Evolutionary conservation across 2,888 invertebrate species (phyloP).

Genomic region (Agriopis leucophaearia): DNA sequence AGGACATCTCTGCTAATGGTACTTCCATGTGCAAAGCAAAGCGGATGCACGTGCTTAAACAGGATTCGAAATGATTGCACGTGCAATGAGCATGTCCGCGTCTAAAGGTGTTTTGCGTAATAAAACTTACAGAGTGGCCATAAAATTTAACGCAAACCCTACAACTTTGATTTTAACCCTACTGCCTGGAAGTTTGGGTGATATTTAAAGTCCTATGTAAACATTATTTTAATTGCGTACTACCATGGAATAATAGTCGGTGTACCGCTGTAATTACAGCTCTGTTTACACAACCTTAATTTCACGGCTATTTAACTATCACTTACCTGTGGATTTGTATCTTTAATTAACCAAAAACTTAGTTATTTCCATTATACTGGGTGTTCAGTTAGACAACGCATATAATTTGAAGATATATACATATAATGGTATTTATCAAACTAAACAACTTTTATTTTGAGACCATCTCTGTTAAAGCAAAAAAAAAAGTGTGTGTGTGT

Average conservation of each 20-base stretch:
- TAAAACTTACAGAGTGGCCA: not conserved
- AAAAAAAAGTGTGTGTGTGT: too few species aligned
- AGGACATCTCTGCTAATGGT: too few species aligned
- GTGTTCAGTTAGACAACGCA: not conserved
- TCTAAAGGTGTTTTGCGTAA: too few species aligned
- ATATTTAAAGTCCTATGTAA: conserved; percentile 31
- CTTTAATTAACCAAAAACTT: not conserved
- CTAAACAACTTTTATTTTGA: too few species aligned
- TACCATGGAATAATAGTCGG: conserved; percentile 20
- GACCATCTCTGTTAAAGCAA: too few species aligned
- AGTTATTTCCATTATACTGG: not conserved
- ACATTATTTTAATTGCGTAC: conserved; percentile 27
- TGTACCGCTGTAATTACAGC: conserved; percentile 13
- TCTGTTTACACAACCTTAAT: conserved; percentile 4
- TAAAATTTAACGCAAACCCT: not conserved
- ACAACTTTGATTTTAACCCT: conserved; percentile 3
- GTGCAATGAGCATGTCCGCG: too few species aligned
- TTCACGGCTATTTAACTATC: not conserved
- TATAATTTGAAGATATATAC: too few species aligned
- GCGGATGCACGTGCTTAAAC: too few species aligned
- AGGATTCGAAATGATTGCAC: too few species aligned
- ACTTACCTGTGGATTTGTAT: not conserved
- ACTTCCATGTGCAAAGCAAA: too few species aligned
- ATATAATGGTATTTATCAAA: too few species aligned
- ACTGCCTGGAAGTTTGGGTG: conserved; percentile 14